Percentiles rank a stretch among this genome's conserved stretches.
Evolutionary conservation across 2,888 invertebrate species (phyloP).

Genomic region (Melipona beecheii): DNA sequence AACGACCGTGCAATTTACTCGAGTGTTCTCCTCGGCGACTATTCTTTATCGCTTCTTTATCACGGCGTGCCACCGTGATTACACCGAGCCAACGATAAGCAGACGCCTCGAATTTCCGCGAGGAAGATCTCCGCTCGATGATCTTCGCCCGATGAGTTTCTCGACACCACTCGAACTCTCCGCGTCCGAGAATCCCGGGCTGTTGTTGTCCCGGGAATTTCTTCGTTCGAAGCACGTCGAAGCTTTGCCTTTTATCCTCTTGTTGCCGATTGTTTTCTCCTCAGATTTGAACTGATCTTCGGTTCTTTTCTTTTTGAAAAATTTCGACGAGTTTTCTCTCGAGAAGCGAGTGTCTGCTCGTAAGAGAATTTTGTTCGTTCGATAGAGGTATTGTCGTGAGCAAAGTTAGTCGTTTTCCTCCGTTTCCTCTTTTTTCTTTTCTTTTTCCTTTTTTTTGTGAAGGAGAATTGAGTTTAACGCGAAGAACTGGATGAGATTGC

Average conservation of each 20-base stretch:
- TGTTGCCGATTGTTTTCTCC: no score
- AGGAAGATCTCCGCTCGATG: neutral
- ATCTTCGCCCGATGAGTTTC: neutral
- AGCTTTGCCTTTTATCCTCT: neutral
- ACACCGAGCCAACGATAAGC: slow-evolving; percentile 6
- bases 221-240: neutral
- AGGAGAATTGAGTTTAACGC: no score
- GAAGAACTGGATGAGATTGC: neutral
- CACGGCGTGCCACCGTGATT: slow-evolving; percentile 1
- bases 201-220: neutral
- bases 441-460: no score
- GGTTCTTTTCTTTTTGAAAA: no score
- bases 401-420: no score
- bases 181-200: neutral
- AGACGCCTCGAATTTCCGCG: slow-evolving; percentile 8
- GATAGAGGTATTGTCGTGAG: no score
- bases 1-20: slow-evolving; percentile 49
- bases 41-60: slow-evolving; percentile 28
- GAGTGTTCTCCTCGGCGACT: slow-evolving; percentile 24
- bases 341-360: no score
- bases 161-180: neutral
- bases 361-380: no score
- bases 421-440: no score
- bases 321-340: no score
- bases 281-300: no score